Base-by-base conservation (phyloP, 2,113 vertebrate genomes). In the Tychaedon coryphoeus region DNA sequence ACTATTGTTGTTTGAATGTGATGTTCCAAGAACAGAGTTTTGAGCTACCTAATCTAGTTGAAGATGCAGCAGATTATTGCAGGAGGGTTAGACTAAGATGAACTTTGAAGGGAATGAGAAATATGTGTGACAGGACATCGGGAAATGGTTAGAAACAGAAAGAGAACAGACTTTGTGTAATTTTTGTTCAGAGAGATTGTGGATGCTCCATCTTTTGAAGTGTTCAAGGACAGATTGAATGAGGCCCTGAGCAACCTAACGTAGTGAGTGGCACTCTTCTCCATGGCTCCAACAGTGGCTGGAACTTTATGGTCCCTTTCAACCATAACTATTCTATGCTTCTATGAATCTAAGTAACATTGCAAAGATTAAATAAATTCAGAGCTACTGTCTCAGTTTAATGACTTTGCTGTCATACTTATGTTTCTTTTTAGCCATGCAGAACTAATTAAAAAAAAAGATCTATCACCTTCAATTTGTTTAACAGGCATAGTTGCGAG, bases 401-500 rank as follows among this genome's bases (percentile, higher is more conserved):
- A 81, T 73, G 31, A 29, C 19, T 73, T 69, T 53, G 13, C 18
- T 58, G 14, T 19, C 19, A 40, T 40, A 33, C 7, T 45, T 54
- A 48, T 2, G 6, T 8, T 5, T 1, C 2, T 33, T 69, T 78
- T 40, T 7, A 54, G 22, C 22, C 56, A 50, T 7, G 5, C 8
- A 79, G 10, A 78, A 45, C 12, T 50, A 40, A 18, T 12, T 50
- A 67, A 34, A 16, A 76, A 16, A 76, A 75, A 86, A 67, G 2
- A 17, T 47, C 4, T 51, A 17, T 61, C 9, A 18, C 17, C 29
- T 64, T 61, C 12, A 29, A 8, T 66, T 73, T 47, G 6, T 58
- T 72, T 58, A 67, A 40, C 0, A 31, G 12, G 3, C 25, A 25
- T 36, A 15, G 12, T n/a, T 24, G 1, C 0, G 5, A 58, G 2